phyloP scores from a whole-genome alignment of 2,888 invertebrate species.

The Phortica magna region DNA sequence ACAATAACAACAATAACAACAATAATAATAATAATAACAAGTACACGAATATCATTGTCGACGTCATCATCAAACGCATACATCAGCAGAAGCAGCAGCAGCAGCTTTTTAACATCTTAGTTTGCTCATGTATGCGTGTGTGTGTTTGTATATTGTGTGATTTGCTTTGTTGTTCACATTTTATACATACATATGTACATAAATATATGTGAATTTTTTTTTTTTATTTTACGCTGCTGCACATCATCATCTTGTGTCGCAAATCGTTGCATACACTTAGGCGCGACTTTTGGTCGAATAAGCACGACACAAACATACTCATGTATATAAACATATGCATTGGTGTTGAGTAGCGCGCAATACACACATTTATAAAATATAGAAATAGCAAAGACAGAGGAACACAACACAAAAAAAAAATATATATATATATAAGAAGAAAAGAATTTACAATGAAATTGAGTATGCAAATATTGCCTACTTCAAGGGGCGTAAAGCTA shows the following conservation, averaged over 20 bases:
- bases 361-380: neutral
- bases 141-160: slow-evolving; percentile 47
- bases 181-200: neutral
- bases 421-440: neutral
- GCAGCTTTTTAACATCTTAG: slow-evolving; percentile 70
- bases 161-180: slow-evolving; percentile 37
- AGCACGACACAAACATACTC: slow-evolving; percentile 41
- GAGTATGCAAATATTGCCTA: slow-evolving; percentile 77
- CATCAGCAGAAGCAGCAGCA: slow-evolving; percentile 67
- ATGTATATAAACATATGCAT: slow-evolving; percentile 40
- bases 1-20: slow-evolving; percentile 34
- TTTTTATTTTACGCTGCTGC: neutral
- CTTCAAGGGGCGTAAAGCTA: slow-evolving; percentile 46
- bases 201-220: neutral
- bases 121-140: slow-evolving; percentile 45
- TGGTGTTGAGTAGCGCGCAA: slow-evolving; percentile 52
- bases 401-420: neutral
- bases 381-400: neutral
- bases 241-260: neutral
- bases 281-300: slow-evolving; percentile 23
- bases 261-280: slow-evolving; percentile 10
- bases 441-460: slow-evolving; percentile 76
- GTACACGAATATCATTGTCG: slow-evolving; percentile 25
- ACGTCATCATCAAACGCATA: slow-evolving; percentile 40
- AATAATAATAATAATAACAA: slow-evolving; percentile 38